These are phyloP conservation scores for Tipula lateralis DNA, from an alignment of 2,888 invertebrate genomes.

Conservation along the genomic window DNA sequence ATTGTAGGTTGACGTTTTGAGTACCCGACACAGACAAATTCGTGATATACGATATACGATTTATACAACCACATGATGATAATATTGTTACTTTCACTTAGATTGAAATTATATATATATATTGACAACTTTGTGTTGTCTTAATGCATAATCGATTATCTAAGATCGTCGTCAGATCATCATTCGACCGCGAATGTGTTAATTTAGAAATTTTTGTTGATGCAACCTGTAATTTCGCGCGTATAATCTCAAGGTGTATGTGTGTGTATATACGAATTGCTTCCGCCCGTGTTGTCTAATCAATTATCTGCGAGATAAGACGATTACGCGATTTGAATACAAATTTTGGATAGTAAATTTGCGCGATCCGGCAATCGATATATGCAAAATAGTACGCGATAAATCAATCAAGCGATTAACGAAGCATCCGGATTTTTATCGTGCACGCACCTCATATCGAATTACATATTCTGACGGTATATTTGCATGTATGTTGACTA, in stretches of 20 bases:
- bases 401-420: no score
- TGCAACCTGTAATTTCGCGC: no score
- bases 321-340: neutral
- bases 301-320: neutral
- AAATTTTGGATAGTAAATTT: neutral
- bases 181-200: neutral
- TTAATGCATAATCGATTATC: neutral
- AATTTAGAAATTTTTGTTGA: neutral
- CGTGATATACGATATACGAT: no score
- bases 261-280: neutral
- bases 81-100: neutral
- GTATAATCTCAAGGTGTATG: no score
- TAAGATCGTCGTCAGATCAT: neutral
- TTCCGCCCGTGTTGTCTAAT: neutral
- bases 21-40: no score
- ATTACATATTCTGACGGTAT: neutral
- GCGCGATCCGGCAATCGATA: no score
- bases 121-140: neutral
- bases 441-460: no score
- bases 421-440: neutral
- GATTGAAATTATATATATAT: neutral
- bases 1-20: no score
- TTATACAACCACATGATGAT: neutral
- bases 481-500: neutral
- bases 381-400: no score